Evolutionary conservation across 2,888 invertebrate genomes (phyloP), one percentile per base, ranked within the genome.

Genomic region (Furcula furcula): DNA sequence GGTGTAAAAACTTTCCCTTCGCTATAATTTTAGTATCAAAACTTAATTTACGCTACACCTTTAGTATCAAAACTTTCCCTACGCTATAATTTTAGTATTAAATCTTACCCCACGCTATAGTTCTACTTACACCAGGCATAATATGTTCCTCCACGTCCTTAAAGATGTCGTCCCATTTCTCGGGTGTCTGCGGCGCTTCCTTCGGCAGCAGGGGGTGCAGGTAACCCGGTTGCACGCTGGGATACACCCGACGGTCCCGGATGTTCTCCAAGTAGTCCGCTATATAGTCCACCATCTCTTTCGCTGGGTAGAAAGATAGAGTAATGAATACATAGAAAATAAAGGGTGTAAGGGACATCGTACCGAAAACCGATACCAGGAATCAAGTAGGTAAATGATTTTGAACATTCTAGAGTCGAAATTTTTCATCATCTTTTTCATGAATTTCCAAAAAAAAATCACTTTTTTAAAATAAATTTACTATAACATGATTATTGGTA

Each of bases 211-310:
- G 89, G 31, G 93, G 92, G 56, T 95, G 92, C 72, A 99, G 93
- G 74, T 98, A 99, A 3, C 99, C 99, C 0, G 99, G 99, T 65
- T 97, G 94, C 0, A 97, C 97, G 9, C 95, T 94, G 0, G 99
- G 99, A 69, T 96, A 98, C 1, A 99, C 99, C 9, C 96, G 92
- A 2, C 95, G 91, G 7, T 94, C 94, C 0, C 98, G 91, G 41
- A 99, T 97, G 55, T 94, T 95, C 78, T 96, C 95, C 72, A 99
- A 82, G 76, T 99, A 99, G 74, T 99, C 97, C 0, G 98, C 98
- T 55, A 99, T 98, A 78, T 97, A 99, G 85, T 99, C 99, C 40
- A 99, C 96, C 94, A 99, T 95, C 86, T 98, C 97, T 80, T 98
- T 98, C 22, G 98, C 99, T 96, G 75, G 2, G 9, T 2, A n/a